Conservation (phyloP, 2,797 vertebrate genomes). For the Cyclura pinguis region DNA sequence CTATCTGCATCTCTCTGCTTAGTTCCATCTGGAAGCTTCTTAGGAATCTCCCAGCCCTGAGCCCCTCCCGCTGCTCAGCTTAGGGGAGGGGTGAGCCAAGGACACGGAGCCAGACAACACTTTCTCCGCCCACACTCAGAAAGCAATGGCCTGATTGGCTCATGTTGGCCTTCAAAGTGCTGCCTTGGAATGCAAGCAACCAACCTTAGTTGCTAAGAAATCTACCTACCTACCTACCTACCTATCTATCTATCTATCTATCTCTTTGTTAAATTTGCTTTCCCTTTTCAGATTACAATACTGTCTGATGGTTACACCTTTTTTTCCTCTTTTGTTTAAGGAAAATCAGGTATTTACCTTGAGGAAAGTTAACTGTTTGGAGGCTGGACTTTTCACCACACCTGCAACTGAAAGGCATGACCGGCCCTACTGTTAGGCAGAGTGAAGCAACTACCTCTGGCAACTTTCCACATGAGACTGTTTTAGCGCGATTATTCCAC, state of each 20-base stretch:
- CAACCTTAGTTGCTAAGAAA: background rate
- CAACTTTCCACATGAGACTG: too few species aligned
- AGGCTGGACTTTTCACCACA: background rate
- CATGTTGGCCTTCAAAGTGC: background rate
- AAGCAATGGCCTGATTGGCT: background rate
- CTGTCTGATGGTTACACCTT: background rate
- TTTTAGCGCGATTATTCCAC: too few species aligned
- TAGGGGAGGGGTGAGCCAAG: conserved; percentile 49
- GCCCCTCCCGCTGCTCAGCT: conserved; percentile 1
- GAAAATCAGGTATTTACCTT: background rate
- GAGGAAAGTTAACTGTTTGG: background rate
- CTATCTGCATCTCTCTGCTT: conserved; percentile 23
- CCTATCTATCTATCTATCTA: background rate
- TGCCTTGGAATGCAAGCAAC: conserved; percentile 6
- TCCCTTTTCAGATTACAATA: background rate
- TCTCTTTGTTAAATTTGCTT: background rate
- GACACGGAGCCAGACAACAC: conserved; percentile 29
- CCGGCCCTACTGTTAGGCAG: background rate
- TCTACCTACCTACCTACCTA: background rate
- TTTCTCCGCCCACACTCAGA: background rate
- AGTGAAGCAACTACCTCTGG: background rate
- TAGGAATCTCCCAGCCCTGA: conserved; percentile 17
- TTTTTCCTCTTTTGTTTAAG: too few species aligned
- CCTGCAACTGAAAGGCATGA: background rate
- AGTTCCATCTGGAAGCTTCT: conserved; percentile 50